These are phyloP conservation scores for Palloptera scutellata DNA, from an alignment of 2,888 invertebrate species.

Conservation along the genomic window DNA sequence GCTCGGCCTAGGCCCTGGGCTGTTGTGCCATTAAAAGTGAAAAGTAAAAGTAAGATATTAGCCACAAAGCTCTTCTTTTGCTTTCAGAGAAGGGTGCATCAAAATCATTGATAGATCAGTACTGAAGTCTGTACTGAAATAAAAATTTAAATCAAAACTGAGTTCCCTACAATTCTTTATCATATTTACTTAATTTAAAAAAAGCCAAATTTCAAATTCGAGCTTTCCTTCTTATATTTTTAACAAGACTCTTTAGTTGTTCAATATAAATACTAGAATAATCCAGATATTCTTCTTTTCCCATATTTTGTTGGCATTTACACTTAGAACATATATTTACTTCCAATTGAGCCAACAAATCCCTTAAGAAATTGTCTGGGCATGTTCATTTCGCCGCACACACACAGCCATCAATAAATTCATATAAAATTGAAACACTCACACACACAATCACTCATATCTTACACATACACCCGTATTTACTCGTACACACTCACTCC, in stretches of 20 bases:
- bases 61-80: too few species aligned
- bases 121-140: too few species aligned
- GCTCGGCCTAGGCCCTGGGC: too few species aligned
- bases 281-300: too few species aligned
- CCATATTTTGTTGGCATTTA: neutral
- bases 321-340: conserved; percentile 9
- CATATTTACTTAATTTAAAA: too few species aligned
- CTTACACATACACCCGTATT: conserved; percentile 6
- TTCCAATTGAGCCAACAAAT: conserved; percentile 17
- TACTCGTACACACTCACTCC: neutral
- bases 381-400: conserved; percentile 11
- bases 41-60: too few species aligned
- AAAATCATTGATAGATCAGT: too few species aligned
- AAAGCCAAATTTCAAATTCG: neutral
- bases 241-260: neutral
- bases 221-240: neutral
- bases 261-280: neutral
- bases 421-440: neutral
- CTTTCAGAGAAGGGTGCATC: too few species aligned
- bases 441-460: conserved; percentile 1
- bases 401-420: neutral
- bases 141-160: too few species aligned
- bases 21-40: too few species aligned
- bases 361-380: conserved; percentile 25
- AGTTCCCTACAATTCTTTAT: too few species aligned